Base-by-base conservation (phyloP, 2,888 invertebrate species). In the Oxytorus armatus region DNA sequence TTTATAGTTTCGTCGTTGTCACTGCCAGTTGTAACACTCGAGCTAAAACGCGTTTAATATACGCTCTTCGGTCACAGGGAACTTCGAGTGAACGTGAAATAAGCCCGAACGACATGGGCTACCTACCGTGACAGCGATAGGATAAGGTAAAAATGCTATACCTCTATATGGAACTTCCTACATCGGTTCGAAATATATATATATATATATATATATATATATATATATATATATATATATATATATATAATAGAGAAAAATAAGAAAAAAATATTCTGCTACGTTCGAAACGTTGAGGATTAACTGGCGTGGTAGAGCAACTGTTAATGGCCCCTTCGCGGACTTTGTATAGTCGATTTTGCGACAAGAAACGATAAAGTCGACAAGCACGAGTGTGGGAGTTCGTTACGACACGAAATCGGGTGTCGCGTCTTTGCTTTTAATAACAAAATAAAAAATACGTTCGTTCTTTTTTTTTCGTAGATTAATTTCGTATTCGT, bases 101-200 rank as follows among this genome's bases (percentile, higher is more conserved):
- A 77, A 72, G 66, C 66, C 49, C 77, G 65, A 47, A 51, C 65
- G 74, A 84, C 85, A 86, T 87, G 33, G 85, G 76, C 86, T 86
- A 87, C 82, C 79, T 85, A 87, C 85, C 88, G 86, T 87, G 88
- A 87, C 88, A 69, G 74, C 84, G 89, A 89, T 90, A 90, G 87
- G 90, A 89, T 89, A 89, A 89, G 84, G 85, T 84, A 82, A 61
- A 69, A 72, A 72, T 61, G 51, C 47, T 11, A 39, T 21, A 21
- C 42, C 29, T 82, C 82, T 23, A 61, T 66, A 69, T 84, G 81
- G 83, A 73, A 86, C 87, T 89, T 89, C 88, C 89, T 89, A 89
- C 86, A 88, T 79, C 79, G 85, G 81, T 36, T 8, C 10, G 16
- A 47, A 47, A 63, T 5, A 29, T 47, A 29, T 1, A 63, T 47